Conservation (phyloP, 2,888 invertebrate species). For the Cynaeus angustus region DNA sequence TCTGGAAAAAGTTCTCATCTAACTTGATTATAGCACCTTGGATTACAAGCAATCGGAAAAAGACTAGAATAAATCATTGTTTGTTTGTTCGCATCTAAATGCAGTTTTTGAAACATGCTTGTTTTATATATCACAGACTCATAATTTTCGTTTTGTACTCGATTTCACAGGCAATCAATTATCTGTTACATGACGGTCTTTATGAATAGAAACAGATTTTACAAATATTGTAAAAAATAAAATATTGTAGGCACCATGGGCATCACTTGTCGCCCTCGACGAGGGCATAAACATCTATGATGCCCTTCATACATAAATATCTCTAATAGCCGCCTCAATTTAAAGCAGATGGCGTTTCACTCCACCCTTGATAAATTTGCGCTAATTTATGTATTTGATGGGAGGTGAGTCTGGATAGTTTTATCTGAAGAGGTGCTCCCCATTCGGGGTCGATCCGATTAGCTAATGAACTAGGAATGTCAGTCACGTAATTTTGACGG, state of each 20-base stretch:
- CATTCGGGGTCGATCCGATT: slow-evolving; percentile 50
- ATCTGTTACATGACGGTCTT: too few species aligned
- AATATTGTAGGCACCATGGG: too few species aligned
- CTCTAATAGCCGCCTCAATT: slow-evolving; percentile 58
- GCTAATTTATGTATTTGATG: slow-evolving; percentile 57
- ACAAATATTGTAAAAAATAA: too few species aligned
- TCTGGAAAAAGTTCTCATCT: slow-evolving; percentile 48
- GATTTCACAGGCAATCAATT: too few species aligned
- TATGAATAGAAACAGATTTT: too few species aligned
- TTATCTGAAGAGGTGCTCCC: slow-evolving; percentile 16
- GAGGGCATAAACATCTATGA: too few species aligned
- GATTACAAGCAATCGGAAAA: slow-evolving; percentile 53
- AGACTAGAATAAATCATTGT: slow-evolving; percentile 55
- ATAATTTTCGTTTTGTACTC: too few species aligned
- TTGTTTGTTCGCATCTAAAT: too few species aligned
- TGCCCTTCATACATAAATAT: too few species aligned
- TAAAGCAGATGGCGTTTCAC: slow-evolving; percentile 58
- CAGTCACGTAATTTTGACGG: slow-evolving; percentile 58
- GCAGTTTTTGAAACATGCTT: too few species aligned
- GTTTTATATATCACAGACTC: too few species aligned
- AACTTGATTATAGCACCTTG: slow-evolving; percentile 59
- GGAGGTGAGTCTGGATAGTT: slow-evolving; percentile 35
- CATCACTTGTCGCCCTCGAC: too few species aligned
- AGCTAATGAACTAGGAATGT: slow-evolving; percentile 61
- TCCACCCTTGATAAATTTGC: slow-evolving; percentile 53